Base-by-base conservation (phyloP, 2,888 invertebrate species). In the Trisateles emortualis region DNA sequence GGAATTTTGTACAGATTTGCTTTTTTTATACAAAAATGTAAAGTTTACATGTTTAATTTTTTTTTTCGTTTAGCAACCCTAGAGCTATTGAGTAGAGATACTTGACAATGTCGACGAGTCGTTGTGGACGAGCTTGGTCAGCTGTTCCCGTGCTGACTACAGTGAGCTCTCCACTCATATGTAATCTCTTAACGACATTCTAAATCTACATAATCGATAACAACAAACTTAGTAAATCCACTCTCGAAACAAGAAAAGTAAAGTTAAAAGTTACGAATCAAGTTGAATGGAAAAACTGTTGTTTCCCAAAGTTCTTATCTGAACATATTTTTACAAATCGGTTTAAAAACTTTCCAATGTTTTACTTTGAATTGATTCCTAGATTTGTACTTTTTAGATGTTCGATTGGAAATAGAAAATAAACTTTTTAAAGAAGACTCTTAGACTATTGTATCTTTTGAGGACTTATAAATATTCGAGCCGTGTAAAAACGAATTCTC, bases 101-200 rank as follows among this genome's bases (percentile, higher is more conserved):
- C 71, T 70, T 54, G 53, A 68, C 49, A 43, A 44, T 59, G 63
- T 70, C 60, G 54, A n/a, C 50, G 62, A 50, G 64, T 54, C 63
- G 58, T 60, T 58, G 74, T 60, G 68, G 59, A 46, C 60, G 59
- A 65, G 62, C 74, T 50, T 58, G 38, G 65, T 73, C 68, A 70
- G 68, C 71, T 49, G 52, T 45, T 26, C 69, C 70, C 73, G 68
- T 69, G 74, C 62, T 58, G 65, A 61, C 66, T 59, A 44, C 51
- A 62, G n/a, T n/a, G 64, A 67, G 55, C 59, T 56, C 62, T 50
- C 56, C 66, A 57, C 74, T 75, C 72, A 74, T 60, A 73, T 77
- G 72, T 80, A 79, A 79, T 79, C 76, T 70, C 59, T 58, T 75
- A 68, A 69, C 60, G 61, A 64, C 54, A 56, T 46, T 51, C 41